Base-by-base conservation (phyloP, 2,113 vertebrate species). In the Xyrauchen texanus region DNA sequence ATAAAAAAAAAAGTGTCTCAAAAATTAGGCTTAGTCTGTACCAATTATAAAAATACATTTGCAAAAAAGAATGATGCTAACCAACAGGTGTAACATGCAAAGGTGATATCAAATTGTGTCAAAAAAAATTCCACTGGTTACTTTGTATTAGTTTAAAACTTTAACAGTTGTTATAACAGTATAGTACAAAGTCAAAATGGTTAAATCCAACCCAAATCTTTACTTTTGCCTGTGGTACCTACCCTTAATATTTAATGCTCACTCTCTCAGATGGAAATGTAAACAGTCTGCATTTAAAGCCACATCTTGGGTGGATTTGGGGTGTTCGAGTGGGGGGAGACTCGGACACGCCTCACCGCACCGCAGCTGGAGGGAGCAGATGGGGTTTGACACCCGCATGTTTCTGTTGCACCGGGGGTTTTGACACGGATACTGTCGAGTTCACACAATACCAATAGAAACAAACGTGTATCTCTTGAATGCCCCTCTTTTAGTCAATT, bases 311-410 rank as follows among this genome's bases (percentile, higher is more conserved):
- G 64, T 75, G 77, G 46, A 34, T 69, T 68, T 68, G 8, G 15
- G 73, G 51, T 44, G 42, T 79, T 15, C n/a, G 57, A 21, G 47
- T 34, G 58, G 57, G 57, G 42, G 69, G 16, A 12, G 51, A 21
- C 6, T 4, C 57, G 6, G 72, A 66, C 79, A 74, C 79, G 69
- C 78, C 81, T 34, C 53, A 55, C 21, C 9, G 3, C n/a, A 53
- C 82, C 68, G 82, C 84, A 85, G 82, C 84, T 85, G 84, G 82
- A 77, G 82, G 10, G 82, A 79, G 61, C 84, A 85, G 84, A 85
- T 85, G 84, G 84, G 82, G 21, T 72, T 68, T 82, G 79, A 74
- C 82, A 83, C 65, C 61, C 71, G 82, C 71, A 51, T 79, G 82
- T 80, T 73, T 57, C 76, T 42, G 76, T 76, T 85, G 72, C 82